These are phyloP conservation scores for Tiaroga cobitis DNA, from an alignment of 2,797 vertebrate genomes.

Conservation along the genomic window DNA sequence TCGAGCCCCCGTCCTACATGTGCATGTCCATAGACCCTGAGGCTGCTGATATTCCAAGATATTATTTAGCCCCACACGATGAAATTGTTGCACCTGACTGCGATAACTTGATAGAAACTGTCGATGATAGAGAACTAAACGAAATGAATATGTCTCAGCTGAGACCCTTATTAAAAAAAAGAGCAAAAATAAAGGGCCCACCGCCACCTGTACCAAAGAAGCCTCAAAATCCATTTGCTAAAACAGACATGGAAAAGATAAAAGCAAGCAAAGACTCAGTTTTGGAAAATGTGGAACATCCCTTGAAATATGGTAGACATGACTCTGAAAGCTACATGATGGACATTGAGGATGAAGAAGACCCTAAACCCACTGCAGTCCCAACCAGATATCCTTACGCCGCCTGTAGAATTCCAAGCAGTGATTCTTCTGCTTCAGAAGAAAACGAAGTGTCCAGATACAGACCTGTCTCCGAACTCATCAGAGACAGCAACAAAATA, in stretches of 20 bases:
- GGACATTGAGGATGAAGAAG: constrained; percentile 34
- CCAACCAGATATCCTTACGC: constrained; percentile 31
- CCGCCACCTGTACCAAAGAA: constrained; percentile 67
- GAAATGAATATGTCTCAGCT: constrained; percentile 73
- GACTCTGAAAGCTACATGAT: constrained; percentile 47
- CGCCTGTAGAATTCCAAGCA: constrained; percentile 19
- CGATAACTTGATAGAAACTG: constrained; percentile 67
- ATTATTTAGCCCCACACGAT: constrained; percentile 52
- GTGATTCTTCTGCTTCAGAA: constrained; percentile 44
- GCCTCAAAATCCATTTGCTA: constrained; percentile 52
- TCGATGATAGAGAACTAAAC: constrained; percentile 59
- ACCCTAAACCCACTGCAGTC: constrained; percentile 38
- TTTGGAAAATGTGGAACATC: constrained; percentile 45
- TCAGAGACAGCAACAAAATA: constrained; percentile 72
- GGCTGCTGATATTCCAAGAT: constrained; percentile 56
- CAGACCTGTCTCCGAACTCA: constrained; percentile 73
- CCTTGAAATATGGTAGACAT: constrained; percentile 50
- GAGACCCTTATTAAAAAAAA: constrained; percentile 64
- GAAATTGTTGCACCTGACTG: constrained; percentile 68
- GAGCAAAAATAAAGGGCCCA: constrained; percentile 64
- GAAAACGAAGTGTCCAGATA: constrained; percentile 61
- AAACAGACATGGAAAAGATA: constrained; percentile 50
- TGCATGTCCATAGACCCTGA: constrained; percentile 65
- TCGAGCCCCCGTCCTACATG: constrained; percentile 54
- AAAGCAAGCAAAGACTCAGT: constrained; percentile 31